Base-by-base conservation (phyloP, 2,888 invertebrate species). In the Mayetiola destructor region DNA sequence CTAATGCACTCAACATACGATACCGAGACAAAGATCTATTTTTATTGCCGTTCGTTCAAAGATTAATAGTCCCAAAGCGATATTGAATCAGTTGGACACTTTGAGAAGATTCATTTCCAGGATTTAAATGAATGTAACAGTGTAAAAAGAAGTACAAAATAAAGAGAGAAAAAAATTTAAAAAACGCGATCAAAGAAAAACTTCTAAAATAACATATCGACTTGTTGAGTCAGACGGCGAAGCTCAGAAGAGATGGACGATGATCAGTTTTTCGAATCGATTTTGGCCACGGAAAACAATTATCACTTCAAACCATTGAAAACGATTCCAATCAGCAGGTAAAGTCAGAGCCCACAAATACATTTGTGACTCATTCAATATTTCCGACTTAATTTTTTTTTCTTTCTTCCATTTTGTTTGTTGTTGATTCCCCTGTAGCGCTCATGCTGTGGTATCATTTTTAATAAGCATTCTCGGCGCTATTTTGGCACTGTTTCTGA, bases 321-420 rank as follows among this genome's bases (percentile, higher is more conserved):
- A 59, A 72, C 72, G 1, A 64, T 69, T 59, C 67, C 68, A 53
- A 66, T 64, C 56, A 69, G 69, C 64, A 68, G 71, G 72, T 72
- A 60, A 62, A 61, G 36, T n/a, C 23, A 23, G 14, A 20, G 42
- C 40, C 8, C 10, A 5, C 14, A 21, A 57, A 27, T 55, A 2
- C 4, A n/a, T 23, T 32, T 4, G n/a, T 35, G 14, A 35, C 30
- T 53, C 12, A 53, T 30, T 23, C 9, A 14, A 8, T 16, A 12
- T 54, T 21, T 32, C 29, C 16, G 32, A 30, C 29, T 16, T 8
- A 20, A 32, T 40, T 21, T 5, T 21, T 10, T 40, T n/a, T 40
- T 40, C 23, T 40, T 2, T 32, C 12, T 32, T 32, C 32, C 32
- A 10, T 10, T n/a, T 10, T 32, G 5, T 39, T 39, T 39, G n/a